These are phyloP conservation scores for Cataglyphis cursor DNA, from an alignment of 2,888 invertebrate species.

Conservation along the genomic window DNA sequence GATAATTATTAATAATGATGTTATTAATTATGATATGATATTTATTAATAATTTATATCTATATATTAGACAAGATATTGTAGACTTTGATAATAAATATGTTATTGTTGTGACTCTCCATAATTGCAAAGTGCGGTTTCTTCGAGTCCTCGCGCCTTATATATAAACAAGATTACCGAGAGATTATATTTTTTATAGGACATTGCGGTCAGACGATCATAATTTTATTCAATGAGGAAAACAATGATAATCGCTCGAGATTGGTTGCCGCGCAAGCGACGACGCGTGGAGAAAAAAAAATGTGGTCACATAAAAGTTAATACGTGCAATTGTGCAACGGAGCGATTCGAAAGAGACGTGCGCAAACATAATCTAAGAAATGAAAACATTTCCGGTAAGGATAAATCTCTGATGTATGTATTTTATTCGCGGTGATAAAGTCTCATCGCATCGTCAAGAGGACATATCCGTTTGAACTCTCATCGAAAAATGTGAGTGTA, in stretches of 20 bases:
- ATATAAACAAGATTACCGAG: not conserved
- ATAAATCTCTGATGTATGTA: not conserved
- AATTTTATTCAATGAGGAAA: constrained; percentile 16
- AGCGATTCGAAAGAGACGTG: not conserved
- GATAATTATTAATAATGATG: not conserved
- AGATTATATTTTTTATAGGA: constrained; percentile 13
- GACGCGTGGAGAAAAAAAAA: not conserved
- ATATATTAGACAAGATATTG: not conserved
- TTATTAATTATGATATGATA: too few species aligned
- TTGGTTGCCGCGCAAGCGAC: not conserved
- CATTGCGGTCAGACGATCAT: not conserved
- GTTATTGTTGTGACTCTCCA: not conserved
- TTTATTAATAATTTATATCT: not conserved
- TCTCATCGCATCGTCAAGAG: not conserved
- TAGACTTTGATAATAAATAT: not conserved
- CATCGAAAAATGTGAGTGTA: too few species aligned
- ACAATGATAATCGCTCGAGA: constrained; percentile 10
- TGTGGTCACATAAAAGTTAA: not conserved
- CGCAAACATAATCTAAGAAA: not conserved
- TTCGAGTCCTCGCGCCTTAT: not conserved
- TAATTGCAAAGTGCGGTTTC: not conserved
- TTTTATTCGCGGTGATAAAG: not conserved
- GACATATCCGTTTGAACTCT: too few species aligned
- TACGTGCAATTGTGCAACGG: not conserved
- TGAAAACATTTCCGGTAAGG: not conserved